These are phyloP conservation scores for Potorous gilbertii DNA, from an alignment of 2,797 vertebrate species.

Conservation along the genomic window DNA sequence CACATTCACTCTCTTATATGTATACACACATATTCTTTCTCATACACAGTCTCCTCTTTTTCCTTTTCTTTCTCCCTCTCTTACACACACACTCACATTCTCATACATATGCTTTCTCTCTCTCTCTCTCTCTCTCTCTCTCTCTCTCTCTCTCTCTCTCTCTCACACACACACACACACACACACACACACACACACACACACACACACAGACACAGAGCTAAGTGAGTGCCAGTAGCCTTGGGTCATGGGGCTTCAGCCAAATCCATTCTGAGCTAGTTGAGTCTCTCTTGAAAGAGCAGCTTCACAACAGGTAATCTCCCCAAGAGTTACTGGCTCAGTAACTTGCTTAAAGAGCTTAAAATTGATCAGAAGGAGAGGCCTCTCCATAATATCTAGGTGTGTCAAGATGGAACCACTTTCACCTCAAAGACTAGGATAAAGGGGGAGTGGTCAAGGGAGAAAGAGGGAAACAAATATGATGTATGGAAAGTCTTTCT, in stretches of 20 bases:
- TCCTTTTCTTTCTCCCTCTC: not conserved
- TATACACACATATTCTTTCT: not conserved
- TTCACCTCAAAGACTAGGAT: constrained; percentile 12
- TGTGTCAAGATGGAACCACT: not conserved
- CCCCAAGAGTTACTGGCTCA: constrained; percentile 30
- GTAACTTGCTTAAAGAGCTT: not conserved
- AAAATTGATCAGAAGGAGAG: not conserved
- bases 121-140: not conserved
- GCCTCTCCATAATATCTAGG: not conserved
- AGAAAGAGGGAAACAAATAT: constrained; percentile 52
- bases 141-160: not conserved
- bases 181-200: constrained; percentile 1
- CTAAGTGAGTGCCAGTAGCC: not conserved
- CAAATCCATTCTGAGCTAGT: constrained; percentile 9
- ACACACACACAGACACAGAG: not conserved
- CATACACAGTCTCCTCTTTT: too few species aligned
- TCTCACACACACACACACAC: too few species aligned
- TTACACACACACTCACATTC: too few species aligned
- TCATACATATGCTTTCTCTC: too few species aligned
- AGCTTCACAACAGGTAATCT: constrained; percentile 18
- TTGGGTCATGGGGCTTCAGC: constrained; percentile 8
- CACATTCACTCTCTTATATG: not conserved
- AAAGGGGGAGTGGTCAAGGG: constrained; percentile 20
- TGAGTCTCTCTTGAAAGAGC: constrained; percentile 7
- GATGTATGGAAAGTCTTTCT: not conserved